These are phyloP conservation scores for Pammene aurita DNA, from an alignment of 2,888 invertebrate species.

Conservation along the genomic window DNA sequence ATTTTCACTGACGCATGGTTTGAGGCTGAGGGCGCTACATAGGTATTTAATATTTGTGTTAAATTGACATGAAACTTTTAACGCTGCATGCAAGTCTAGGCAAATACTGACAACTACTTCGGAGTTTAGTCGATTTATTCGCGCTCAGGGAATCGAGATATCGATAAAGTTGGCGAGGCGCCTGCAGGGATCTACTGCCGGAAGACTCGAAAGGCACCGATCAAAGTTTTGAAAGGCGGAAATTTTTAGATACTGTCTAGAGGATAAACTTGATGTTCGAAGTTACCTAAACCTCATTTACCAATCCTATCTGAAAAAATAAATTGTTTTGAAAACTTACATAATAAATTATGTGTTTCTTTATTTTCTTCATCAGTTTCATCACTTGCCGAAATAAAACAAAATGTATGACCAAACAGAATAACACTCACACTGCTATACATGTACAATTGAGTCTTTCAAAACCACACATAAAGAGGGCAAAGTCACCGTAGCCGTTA, in stretches of 20 bases:
- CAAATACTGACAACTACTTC: constrained; percentile 15
- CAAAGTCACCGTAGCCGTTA: constrained; percentile 29
- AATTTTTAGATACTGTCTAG: constrained; percentile 26
- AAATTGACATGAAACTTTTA: background rate
- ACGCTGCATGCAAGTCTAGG: background rate
- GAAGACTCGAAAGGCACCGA: constrained; percentile 27
- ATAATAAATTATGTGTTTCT: no score
- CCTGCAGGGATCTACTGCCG: constrained; percentile 29
- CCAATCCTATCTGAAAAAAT: no score
- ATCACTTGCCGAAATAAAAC: no score
- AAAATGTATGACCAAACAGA: no score
- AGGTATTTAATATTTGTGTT: background rate
- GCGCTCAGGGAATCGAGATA: constrained; percentile 20
- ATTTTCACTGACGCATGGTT: no score
- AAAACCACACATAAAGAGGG: constrained; percentile 21
- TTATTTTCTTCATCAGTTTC: no score
- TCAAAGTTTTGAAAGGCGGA: constrained; percentile 25
- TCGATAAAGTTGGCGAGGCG: constrained; percentile 26
- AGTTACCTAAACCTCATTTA: background rate
- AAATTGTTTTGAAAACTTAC: no score
- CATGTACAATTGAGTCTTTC: background rate
- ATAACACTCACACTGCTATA: background rate
- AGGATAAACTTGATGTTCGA: constrained; percentile 13
- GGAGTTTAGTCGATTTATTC: constrained; percentile 17
- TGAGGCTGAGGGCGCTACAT: no score